These are phyloP conservation scores for Lagria hirta DNA, from an alignment of 2,888 invertebrate species.

Conservation along the genomic window DNA sequence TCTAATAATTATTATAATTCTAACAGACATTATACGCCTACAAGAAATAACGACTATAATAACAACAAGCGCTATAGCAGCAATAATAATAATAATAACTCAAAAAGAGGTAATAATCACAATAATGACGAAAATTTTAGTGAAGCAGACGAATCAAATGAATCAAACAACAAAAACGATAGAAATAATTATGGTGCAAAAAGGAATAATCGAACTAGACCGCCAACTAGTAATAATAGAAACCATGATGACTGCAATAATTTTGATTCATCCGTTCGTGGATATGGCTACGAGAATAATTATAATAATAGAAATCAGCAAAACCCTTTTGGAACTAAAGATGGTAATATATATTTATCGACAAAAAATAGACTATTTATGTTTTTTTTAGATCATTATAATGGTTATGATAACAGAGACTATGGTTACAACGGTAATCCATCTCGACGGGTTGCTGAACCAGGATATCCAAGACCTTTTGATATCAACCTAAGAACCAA, in stretches of 20 bases:
- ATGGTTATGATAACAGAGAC: slow-evolving; percentile 19
- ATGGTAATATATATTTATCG: too few species aligned
- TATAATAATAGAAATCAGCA: slow-evolving; percentile 5
- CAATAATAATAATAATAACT: slow-evolving; percentile 10
- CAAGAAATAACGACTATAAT: slow-evolving; percentile 11
- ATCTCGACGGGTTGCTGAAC: slow-evolving; percentile 16
- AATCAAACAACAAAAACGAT: slow-evolving; percentile 8
- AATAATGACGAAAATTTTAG: slow-evolving; percentile 17
- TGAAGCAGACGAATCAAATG: slow-evolving; percentile 15
- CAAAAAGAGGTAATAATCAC: slow-evolving; percentile 14
- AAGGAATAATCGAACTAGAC: slow-evolving; percentile 6
- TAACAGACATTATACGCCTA: slow-evolving; percentile 4
- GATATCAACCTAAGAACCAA: slow-evolving; percentile 14
- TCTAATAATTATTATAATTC: slow-evolving; percentile 7
- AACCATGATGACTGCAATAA: slow-evolving; percentile 13
- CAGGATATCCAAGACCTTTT: slow-evolving; percentile 10
- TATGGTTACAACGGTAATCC: slow-evolving; percentile 25
- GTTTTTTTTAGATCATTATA: slow-evolving; percentile 2
- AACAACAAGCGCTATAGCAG: slow-evolving; percentile 11
- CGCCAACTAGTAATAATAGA: slow-evolving; percentile 1
- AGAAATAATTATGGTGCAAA: slow-evolving; percentile 2
- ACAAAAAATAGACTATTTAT: background rate
- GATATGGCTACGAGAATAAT: slow-evolving; percentile 15
- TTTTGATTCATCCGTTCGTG: too few species aligned
- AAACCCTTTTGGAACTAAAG: background rate